phyloP scores from a whole-genome alignment of 2,113 vertebrate genomes.

The Anolis carolinensis region DNA sequence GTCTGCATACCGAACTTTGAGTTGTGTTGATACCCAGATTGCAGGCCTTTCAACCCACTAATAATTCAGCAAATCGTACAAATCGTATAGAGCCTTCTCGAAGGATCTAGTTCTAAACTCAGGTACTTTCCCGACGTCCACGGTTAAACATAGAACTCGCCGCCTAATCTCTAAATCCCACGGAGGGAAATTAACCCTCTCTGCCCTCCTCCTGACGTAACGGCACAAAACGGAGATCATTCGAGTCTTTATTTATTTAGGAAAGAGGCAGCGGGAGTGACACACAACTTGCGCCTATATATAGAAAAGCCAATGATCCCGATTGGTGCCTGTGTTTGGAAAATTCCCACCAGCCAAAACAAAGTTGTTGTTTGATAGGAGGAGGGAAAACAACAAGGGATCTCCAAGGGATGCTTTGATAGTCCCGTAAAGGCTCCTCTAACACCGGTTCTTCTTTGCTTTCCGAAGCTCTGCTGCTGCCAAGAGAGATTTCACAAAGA shows the following conservation, averaged over 20 bases:
- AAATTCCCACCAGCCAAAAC: not conserved
- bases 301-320: not conserved
- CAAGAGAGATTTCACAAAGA: not conserved
- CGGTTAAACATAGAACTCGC: slow-evolving; percentile 17
- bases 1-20: too few relatives aligned
- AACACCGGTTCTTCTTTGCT: rapidly evolving
- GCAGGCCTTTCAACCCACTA: too few relatives aligned
- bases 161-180: slow-evolving; percentile 71
- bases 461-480: not conserved
- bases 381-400: not conserved
- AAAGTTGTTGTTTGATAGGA: not conserved
- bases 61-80: too few relatives aligned
- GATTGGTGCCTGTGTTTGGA: not conserved
- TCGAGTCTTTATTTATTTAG: not conserved
- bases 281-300: slow-evolving; percentile 27
- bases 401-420: not conserved
- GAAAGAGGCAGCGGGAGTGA: not conserved
- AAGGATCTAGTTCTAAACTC: not conserved
- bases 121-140: not conserved
- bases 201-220: not conserved
- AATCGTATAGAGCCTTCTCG: too few relatives aligned
- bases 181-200: slow-evolving; percentile 19
- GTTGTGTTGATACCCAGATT: too few relatives aligned
- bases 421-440: not conserved
- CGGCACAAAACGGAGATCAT: not conserved